phyloP scores from a whole-genome alignment of 2,888 invertebrate genomes.

The Pterobdella sp. region DNA sequence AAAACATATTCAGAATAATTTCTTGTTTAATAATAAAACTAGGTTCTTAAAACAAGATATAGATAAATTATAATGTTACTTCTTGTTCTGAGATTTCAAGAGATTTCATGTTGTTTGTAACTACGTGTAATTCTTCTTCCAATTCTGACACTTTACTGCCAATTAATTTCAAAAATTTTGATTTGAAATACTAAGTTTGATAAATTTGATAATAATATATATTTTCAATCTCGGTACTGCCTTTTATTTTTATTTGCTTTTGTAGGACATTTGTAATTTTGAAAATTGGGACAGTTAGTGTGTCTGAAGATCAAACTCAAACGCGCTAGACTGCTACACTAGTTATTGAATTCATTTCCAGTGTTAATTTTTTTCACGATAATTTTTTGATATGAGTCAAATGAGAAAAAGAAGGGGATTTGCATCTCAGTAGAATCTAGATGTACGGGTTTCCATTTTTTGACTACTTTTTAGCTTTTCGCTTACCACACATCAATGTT shows the following conservation, averaged over 20 bases:
- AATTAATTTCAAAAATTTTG: conserved; percentile 21
- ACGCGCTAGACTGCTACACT: too few relatives aligned
- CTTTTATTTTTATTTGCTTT: background rate
- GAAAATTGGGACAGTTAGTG: background rate
- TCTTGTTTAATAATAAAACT: background rate
- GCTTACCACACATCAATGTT: too few relatives aligned
- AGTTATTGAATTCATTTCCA: too few relatives aligned
- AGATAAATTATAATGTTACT: conserved; percentile 38
- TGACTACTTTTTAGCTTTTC: too few relatives aligned
- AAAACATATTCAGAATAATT: background rate
- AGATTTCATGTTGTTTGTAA: conserved; percentile 44
- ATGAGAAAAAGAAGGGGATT: too few relatives aligned
- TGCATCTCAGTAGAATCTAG: too few relatives aligned
- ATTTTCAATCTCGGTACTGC: background rate
- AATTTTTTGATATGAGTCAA: too few relatives aligned
- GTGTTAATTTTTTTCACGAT: too few relatives aligned
- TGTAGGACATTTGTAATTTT: background rate
- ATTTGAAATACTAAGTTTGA: background rate
- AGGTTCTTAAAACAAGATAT: background rate
- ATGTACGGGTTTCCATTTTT: too few relatives aligned
- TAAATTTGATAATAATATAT: background rate
- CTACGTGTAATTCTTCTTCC: conserved; percentile 44
- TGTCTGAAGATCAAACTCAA: background rate
- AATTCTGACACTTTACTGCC: conserved; percentile 44
- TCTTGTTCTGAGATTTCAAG: conserved; percentile 44